phyloP scores from a whole-genome alignment of 1,140 invertebrate species.

The Leptinotarsa lineolata region DNA sequence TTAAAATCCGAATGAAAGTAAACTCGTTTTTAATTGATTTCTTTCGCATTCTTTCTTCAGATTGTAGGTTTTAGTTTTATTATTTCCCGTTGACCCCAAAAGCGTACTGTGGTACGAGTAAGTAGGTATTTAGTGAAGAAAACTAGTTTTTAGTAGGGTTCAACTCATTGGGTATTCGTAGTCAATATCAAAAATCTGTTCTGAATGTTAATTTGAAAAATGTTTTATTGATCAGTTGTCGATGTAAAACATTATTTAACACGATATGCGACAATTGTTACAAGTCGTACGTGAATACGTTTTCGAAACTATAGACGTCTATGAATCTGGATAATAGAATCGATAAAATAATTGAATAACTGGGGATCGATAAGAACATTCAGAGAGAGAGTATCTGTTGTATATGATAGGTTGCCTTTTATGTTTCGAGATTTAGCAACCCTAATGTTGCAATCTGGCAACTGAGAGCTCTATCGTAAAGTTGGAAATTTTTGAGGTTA shows the following conservation, averaged over 20 bases:
- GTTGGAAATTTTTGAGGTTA: no score
- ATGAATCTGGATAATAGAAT: no score
- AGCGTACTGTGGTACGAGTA: neutral
- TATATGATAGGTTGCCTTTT: no score
- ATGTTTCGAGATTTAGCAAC: no score
- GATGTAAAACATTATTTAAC: conserved; percentile 7
- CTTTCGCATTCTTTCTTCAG: neutral
- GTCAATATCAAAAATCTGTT: neutral
- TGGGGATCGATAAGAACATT: no score
- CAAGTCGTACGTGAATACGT: neutral
- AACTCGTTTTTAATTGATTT: conserved; percentile 4
- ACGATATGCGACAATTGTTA: neutral
- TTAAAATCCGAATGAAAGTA: neutral
- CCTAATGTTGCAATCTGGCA: no score
- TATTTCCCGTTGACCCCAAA: neutral
- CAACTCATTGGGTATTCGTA: neutral
- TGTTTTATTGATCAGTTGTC: neutral
- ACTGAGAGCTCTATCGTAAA: no score
- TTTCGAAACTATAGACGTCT: no score
- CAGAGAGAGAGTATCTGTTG: no score
- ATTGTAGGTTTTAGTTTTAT: neutral
- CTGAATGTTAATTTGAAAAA: neutral
- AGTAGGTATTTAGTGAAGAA: conserved; percentile 4
- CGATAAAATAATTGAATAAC: no score
- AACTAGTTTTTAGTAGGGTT: neutral